Evolutionary conservation across 2,113 vertebrate genomes (phyloP), one percentile per base, ranked within the genome.

Genomic region (Taurulus bubalis): DNA sequence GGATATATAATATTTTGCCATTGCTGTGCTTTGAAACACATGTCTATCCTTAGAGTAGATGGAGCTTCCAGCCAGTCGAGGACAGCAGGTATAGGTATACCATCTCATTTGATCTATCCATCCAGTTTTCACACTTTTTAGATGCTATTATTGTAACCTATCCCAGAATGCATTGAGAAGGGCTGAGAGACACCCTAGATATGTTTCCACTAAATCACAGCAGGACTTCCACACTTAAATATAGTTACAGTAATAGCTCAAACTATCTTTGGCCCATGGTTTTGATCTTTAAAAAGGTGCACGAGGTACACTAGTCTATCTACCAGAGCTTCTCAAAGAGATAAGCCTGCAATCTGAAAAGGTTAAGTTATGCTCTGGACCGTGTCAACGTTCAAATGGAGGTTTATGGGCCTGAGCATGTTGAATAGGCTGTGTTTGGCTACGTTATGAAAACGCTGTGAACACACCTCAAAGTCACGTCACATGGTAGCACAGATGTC

Each of bases 31-130:
- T 58, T 20, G 0, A 59, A 42, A 12, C 36, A 30, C 12, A 59
- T 12, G 6, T 30, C 16, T 20, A 22, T 59, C 6, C 18, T 22
- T 45, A 0, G n/a, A 11, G 12, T 18, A 62, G 14, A 73, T 49
- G 59, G 45, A 62, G 36, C 56, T 59, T 42, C 36, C 15, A 59
- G 42, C 30, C 72, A 26, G 10, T 64, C 64, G 45, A 75, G 72
- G 59, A 45, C 59, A 51, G 18, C 40, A n/a, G n/a, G n/a, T n/a
- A 9, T 10, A n/a, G 18, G 28, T 40, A n/a, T n/a, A 6, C 11
- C 26, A 53, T 26, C 30, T 51, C 22, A 38, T 38, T 20, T 51
- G 6, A 64, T 64, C 16, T 38, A 51, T 63, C 28, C 18, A 49
- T n/a, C 24, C 2, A 5, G 11, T 42, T 71, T 1, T 30, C 30